Conservation (phyloP, 2,797 vertebrate species). For the Protosalanx chinensis region DNA sequence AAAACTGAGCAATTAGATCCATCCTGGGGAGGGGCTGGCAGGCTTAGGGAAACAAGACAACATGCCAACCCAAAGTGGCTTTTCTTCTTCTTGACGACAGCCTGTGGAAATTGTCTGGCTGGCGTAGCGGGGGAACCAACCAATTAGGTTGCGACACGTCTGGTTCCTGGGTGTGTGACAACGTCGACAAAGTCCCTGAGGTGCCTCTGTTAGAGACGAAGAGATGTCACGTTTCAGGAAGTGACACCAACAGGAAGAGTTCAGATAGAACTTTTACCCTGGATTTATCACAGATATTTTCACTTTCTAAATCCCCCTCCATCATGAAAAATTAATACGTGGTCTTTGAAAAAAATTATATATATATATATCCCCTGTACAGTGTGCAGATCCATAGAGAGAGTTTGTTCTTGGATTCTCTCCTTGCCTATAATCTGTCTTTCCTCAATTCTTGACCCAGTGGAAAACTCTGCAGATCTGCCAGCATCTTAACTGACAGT, state of each 20-base stretch:
- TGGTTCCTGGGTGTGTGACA: slow-evolving; percentile 35
- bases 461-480: slow-evolving; percentile 28
- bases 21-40: not conserved
- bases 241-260: not conserved
- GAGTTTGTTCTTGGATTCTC: slow-evolving; percentile 9
- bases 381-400: not conserved
- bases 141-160: slow-evolving; percentile 36
- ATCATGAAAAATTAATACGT: not conserved
- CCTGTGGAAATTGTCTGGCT: slow-evolving; percentile 5
- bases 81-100: slow-evolving; percentile 15
- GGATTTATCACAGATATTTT: not conserved
- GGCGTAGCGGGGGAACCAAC: slow-evolving; percentile 22
- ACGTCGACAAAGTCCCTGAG: slow-evolving; percentile 20
- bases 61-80: not conserved
- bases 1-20: not conserved
- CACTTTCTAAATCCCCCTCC: not conserved
- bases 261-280: slow-evolving; percentile 9
- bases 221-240: slow-evolving; percentile 7
- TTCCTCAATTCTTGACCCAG: slow-evolving; percentile 12
- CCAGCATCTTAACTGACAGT: slow-evolving; percentile 39
- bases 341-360: not conserved
- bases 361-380: not conserved
- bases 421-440: slow-evolving; percentile 35
- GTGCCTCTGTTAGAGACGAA: slow-evolving; percentile 13
- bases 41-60: not conserved